Conservation (phyloP, 2,797 vertebrate species). For the Sylvilagus floridanus region DNA sequence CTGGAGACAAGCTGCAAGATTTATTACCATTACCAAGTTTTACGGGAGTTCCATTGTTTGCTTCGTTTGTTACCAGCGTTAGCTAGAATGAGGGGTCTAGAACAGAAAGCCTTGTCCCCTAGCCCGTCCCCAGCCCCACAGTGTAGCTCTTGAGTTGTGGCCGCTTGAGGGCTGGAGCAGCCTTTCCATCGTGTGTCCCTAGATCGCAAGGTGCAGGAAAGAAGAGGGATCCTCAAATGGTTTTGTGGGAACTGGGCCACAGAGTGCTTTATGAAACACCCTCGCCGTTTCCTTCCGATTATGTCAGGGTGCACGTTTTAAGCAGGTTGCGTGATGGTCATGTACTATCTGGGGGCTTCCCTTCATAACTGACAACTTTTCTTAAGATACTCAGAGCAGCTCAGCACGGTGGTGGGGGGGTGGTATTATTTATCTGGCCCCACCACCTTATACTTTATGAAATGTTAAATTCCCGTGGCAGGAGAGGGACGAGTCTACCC, state of each 20-base stretch:
- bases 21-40: constrained; percentile 62
- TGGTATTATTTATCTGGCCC: neutral
- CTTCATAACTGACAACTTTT: neutral
- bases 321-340: neutral
- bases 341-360: neutral
- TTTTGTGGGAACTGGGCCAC: neutral
- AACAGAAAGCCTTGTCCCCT: neutral
- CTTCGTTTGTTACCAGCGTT: constrained; percentile 5
- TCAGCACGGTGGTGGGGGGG: neutral
- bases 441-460: neutral
- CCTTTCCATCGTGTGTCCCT: neutral
- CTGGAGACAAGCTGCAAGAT: constrained; percentile 50
- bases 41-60: constrained; percentile 54
- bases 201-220: neutral
- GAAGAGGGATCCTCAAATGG: neutral
- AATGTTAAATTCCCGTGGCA: neutral
- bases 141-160: neutral
- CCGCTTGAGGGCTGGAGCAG: neutral
- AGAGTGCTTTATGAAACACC: neutral
- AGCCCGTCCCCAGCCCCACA: neutral
- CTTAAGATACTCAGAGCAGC: neutral
- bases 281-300: neutral
- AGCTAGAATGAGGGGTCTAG: constrained; percentile 23
- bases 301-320: neutral
- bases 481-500: neutral